These are phyloP conservation scores for Schizopygopsis pylzovi DNA, from an alignment of 2,797 vertebrate genomes.

Conservation along the genomic window DNA sequence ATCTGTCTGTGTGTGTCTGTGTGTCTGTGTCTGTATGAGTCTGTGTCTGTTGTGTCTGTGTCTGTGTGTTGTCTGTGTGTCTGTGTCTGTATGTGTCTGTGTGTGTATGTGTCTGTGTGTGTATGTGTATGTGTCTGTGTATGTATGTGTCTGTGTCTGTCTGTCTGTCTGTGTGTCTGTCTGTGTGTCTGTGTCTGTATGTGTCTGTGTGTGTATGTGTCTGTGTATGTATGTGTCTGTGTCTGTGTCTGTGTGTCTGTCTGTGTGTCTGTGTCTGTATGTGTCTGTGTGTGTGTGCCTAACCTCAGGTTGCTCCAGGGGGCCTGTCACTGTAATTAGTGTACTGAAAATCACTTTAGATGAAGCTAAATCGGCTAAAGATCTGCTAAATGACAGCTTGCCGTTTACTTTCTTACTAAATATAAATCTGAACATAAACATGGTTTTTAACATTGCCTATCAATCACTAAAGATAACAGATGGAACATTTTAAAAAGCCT, in stretches of 20 bases:
- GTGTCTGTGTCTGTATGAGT: not conserved
- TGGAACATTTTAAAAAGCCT: not conserved
- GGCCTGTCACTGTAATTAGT: not conserved
- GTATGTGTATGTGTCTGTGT: not conserved
- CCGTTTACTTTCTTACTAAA: not conserved
- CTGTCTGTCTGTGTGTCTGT: not conserved
- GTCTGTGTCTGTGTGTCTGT: too few relatives aligned
- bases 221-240: not conserved
- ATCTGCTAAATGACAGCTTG: conserved; percentile 6
- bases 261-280: too few relatives aligned
- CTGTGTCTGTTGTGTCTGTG: too few relatives aligned
- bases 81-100: not conserved
- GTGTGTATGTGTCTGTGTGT: not conserved
- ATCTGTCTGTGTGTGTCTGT: not conserved
- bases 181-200: not conserved
- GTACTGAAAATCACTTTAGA: not conserved
- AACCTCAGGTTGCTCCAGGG: conserved; percentile 13
- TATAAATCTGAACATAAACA: not conserved
- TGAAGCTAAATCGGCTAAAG: not conserved
- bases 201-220: not conserved
- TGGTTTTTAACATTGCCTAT: not conserved
- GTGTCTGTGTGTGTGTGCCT: not conserved
- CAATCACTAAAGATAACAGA: not conserved
- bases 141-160: not conserved
- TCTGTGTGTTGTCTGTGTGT: not conserved